Percentiles rank a stretch among this genome's conserved stretches.
Conservation (phyloP, 1,140 invertebrate genomes). For the Habropoda laboriosa region DNA sequence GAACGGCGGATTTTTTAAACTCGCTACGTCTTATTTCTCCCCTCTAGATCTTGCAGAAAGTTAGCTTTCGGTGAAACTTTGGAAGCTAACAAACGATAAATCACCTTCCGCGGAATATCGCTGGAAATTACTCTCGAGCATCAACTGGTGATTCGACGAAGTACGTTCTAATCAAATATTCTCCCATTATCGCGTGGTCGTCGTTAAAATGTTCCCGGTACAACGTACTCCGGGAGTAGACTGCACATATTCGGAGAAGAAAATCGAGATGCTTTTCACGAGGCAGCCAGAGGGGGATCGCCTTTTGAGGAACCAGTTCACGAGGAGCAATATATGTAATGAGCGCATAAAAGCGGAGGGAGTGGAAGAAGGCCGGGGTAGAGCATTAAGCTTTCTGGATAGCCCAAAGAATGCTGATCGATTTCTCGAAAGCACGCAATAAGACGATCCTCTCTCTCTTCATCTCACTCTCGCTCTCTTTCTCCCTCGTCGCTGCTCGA, state of each 20-base stretch:
- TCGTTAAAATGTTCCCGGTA: too few relatives aligned
- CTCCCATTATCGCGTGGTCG: too few relatives aligned
- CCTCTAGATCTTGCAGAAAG: background rate
- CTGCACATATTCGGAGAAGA: too few relatives aligned
- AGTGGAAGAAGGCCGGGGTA: background rate
- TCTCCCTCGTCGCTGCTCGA: too few relatives aligned
- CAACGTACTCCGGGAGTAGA: background rate
- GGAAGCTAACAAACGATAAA: background rate
- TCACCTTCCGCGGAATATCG: background rate
- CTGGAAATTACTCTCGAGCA: background rate
- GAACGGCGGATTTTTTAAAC: constrained; percentile 21
- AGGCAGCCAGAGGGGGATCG: background rate
- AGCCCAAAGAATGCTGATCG: constrained; percentile 48
- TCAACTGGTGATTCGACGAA: too few relatives aligned
- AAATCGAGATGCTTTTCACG: background rate
- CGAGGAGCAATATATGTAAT: background rate
- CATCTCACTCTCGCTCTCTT: too few relatives aligned
- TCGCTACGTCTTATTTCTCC: background rate
- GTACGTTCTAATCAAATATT: too few relatives aligned
- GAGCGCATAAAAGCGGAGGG: background rate
- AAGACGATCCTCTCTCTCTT: constrained; percentile 56
- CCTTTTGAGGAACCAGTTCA: background rate
- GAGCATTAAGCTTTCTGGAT: constrained; percentile 17
- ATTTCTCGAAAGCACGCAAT: constrained; percentile 57
- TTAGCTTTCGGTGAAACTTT: background rate